Percentiles rank a stretch among this genome's conserved stretches.
Conservation (phyloP, 2,888 invertebrate species). For the Noctua fimbriata region DNA sequence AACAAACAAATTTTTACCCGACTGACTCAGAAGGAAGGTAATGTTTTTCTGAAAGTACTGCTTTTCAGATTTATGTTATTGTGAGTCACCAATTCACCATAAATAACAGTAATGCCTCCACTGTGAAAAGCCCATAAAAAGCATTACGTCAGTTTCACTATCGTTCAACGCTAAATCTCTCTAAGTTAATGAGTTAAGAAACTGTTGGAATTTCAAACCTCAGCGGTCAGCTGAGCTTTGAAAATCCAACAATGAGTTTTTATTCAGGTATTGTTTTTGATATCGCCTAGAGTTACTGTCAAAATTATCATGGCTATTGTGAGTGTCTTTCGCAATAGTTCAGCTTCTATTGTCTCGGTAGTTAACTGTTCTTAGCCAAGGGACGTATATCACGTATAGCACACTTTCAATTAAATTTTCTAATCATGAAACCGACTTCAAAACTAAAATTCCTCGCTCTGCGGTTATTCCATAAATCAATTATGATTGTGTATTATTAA, state of each 20-base stretch:
- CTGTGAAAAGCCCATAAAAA: no score
- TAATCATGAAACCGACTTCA: constrained; percentile 8
- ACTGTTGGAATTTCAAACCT: neutral
- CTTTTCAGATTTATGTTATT: no score
- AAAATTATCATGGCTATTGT: neutral
- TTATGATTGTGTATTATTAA: constrained; percentile 49
- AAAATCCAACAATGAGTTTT: neutral
- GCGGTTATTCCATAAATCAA: constrained; percentile 59
- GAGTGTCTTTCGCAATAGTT: neutral
- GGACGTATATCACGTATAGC: neutral
- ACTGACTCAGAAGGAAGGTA: no score
- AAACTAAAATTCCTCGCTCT: constrained; percentile 15
- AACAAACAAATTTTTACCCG: no score
- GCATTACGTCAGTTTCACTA: no score
- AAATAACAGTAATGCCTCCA: no score
- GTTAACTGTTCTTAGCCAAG: neutral
- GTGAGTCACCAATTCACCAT: no score
- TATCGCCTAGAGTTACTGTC: neutral
- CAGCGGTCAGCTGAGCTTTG: neutral
- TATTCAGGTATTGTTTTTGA: neutral
- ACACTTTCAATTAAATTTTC: neutral
- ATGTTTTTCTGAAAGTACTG: no score
- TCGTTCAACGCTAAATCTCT: no score
- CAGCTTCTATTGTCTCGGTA: neutral
- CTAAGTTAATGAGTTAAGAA: no score